Base-by-base conservation (phyloP, 2,888 invertebrate genomes). In the Acheta domesticus region DNA sequence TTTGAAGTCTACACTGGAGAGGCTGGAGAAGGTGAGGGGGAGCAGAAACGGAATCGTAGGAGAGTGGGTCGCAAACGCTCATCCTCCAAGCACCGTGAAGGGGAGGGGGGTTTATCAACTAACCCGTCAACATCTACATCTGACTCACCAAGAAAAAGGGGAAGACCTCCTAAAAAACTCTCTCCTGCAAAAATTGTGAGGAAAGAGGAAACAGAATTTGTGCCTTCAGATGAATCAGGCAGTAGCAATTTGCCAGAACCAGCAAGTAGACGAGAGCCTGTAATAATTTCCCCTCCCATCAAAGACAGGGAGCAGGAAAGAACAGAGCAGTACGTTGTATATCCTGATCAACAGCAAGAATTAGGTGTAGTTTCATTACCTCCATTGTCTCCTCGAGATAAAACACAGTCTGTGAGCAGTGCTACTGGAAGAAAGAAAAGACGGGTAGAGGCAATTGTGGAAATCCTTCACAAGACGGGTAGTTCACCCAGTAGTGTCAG, bases 381-480 rank as follows among this genome's bases (percentile, higher is more conserved):
- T 14, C 16, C 16, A 3, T 14, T 19, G 14, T n/a, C 16, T n/a
- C n/a, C 62, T 62, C 14, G 16, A 4, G 62, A 14, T n/a, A 62
- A 19, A 14, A 62, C 62, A n/a, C 16, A 14, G 16, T 19, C n/a
- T 62, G n/a, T 14, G 5, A 19, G 16, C n/a, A 19, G 16, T 14
- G 19, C 49, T 14, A n/a, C 78, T 11, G 80, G 80, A 19, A 80
- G 76, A 23, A 81, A 82, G 79, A 81, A 80, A 75, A 76, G 79
- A 23, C 36, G 80, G 48, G 81, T 80, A 73, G 81, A 81, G 77
- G 80, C 80, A 20, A 82, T 82, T 74, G 82, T 81, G n/a, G 80
- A 80, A 77, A 78, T 79, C 11, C 78, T 82, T 49, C 82, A 82
- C 21, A 82, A 81, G 74, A 80, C 77, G 21, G 78, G 74, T 20